Percentiles rank a stretch among this genome's conserved stretches.
Conservation (phyloP, 2,888 invertebrate genomes). For the Celastrina argiolus region DNA sequence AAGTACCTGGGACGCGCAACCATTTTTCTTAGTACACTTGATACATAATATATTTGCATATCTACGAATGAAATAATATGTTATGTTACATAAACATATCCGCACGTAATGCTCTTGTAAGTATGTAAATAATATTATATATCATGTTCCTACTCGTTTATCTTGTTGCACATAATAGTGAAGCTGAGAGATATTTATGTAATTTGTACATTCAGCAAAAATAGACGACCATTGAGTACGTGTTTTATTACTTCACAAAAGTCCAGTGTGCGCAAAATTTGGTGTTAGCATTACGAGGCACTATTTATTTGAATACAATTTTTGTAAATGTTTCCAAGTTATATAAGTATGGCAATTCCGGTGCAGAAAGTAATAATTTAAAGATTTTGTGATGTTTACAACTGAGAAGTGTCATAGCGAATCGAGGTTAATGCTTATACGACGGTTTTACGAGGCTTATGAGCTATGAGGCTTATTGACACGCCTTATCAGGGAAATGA, state of each 20-base stretch:
- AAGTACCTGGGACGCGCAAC: too few relatives aligned
- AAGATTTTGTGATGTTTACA: not conserved
- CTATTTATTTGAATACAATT: too few relatives aligned
- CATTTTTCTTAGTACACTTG: not conserved
- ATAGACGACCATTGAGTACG: too few relatives aligned
- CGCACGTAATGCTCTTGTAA: not conserved
- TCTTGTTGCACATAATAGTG: not conserved
- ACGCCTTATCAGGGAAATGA: not conserved
- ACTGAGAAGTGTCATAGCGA: not conserved
- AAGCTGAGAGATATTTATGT: slow-evolving; percentile 1
- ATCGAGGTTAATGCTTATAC: not conserved
- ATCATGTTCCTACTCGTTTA: not conserved
- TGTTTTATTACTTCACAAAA: too few relatives aligned
- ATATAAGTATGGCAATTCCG: too few relatives aligned
- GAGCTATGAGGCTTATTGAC: not conserved
- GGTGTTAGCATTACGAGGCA: too few relatives aligned
- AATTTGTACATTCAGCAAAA: not conserved
- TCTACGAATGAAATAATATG: not conserved
- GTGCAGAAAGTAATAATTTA: not conserved
- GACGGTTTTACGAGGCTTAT: not conserved
- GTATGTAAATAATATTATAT: slow-evolving; percentile 11
- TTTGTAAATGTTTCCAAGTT: too few relatives aligned
- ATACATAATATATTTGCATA: not conserved
- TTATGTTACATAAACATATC: not conserved
- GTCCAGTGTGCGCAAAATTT: too few relatives aligned